Percentiles rank a stretch among this genome's conserved stretches.
Evolutionary conservation across 2,113 vertebrate genomes (phyloP).

Genomic region (Barbus barbus): DNA sequence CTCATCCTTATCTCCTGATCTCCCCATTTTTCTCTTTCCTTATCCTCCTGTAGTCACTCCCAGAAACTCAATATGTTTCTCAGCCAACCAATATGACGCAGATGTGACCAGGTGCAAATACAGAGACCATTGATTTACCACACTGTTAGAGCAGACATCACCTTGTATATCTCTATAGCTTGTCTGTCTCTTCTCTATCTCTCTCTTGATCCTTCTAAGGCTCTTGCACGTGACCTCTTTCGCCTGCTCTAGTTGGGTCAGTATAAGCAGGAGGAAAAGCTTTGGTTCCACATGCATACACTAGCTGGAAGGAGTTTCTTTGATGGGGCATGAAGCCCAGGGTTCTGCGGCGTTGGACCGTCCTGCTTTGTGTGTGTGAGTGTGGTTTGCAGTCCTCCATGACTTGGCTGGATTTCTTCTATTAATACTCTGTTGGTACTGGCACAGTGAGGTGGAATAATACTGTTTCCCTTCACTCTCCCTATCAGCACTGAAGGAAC

Average conservation of each 20-base stretch:
- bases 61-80: slow-evolving; percentile 33
- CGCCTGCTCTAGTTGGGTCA: slow-evolving; percentile 1
- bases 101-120: slow-evolving; percentile 40
- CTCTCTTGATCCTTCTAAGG: background rate
- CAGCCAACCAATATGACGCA: background rate
- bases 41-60: slow-evolving; percentile 20
- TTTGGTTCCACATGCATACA: slow-evolving; percentile 5
- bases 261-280: background rate
- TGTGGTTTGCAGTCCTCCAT: slow-evolving; percentile 27
- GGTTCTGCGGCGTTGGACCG: background rate
- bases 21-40: slow-evolving; percentile 7
- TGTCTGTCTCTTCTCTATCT: background rate
- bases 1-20: slow-evolving; percentile 33
- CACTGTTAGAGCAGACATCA: background rate
- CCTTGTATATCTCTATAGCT: background rate
- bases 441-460: slow-evolving; percentile 21
- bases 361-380: background rate
- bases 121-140: slow-evolving; percentile 2
- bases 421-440: slow-evolving; percentile 35
- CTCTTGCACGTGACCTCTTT: background rate
- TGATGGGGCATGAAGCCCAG: slow-evolving; percentile 38
- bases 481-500: background rate
- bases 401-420: slow-evolving; percentile 21
- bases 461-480: slow-evolving; percentile 9
- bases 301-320: background rate